phyloP scores from a whole-genome alignment of 2,888 invertebrate species.

The Allygus modestus region DNA sequence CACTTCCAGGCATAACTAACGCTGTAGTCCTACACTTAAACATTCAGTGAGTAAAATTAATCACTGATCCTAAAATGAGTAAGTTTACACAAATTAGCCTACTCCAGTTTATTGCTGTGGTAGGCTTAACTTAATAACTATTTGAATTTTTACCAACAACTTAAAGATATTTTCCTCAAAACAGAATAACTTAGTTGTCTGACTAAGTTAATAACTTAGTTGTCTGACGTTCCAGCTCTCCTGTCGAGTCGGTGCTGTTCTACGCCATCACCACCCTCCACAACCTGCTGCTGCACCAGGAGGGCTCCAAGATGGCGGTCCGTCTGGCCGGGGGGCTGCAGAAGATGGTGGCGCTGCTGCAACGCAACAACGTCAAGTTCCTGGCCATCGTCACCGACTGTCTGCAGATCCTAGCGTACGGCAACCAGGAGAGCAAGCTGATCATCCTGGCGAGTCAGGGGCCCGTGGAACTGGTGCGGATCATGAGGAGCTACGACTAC shows the following conservation, averaged over 20 bases:
- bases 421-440: conserved; percentile 98
- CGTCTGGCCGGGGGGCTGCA: conserved; percentile 98
- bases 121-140: too few species aligned
- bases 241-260: conserved; percentile 97
- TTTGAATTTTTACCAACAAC: too few species aligned
- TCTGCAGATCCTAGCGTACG: conserved; percentile 97
- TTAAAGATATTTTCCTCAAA: too few species aligned
- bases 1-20: too few species aligned
- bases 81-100: too few species aligned
- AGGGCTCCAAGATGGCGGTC: conserved; percentile 98
- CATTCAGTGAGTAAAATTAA: too few species aligned
- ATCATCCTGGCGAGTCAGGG: conserved; percentile 98
- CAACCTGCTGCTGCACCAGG: conserved; percentile 97
- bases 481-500: conserved; percentile 98
- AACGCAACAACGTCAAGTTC: conserved; percentile 98
- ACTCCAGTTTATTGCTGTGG: too few species aligned
- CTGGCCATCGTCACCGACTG: conserved; percentile 99
- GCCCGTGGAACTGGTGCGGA: conserved; percentile 96
- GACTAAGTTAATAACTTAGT: too few species aligned
- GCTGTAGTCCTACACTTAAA: too few species aligned
- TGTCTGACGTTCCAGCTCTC: conserved; percentile 85
- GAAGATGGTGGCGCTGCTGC: conserved; percentile 98
- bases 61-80: too few species aligned
- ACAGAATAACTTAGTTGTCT: too few species aligned
- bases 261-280: conserved; percentile 99